These are phyloP conservation scores for Eilema griseolum DNA, from an alignment of 2,888 invertebrate genomes.

Conservation along the genomic window DNA sequence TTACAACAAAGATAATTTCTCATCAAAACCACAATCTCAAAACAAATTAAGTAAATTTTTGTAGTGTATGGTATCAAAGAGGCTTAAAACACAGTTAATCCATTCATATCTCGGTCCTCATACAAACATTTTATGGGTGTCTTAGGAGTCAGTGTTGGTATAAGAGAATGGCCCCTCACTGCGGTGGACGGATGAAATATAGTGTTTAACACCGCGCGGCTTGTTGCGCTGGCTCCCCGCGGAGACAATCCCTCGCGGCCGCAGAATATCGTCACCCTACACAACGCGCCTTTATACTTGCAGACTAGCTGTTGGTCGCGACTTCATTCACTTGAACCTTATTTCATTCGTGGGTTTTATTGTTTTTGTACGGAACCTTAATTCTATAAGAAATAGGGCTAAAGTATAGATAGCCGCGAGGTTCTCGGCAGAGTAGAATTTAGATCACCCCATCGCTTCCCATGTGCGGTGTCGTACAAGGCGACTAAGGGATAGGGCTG, in stretches of 20 bases:
- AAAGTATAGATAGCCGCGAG: too few species aligned
- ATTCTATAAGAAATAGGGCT: background rate
- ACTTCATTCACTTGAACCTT: background rate
- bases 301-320: background rate
- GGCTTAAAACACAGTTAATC: slow-evolving; percentile 40
- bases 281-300: slow-evolving; percentile 39
- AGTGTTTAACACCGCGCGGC: slow-evolving; percentile 82
- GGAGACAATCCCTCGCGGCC: slow-evolving; percentile 42
- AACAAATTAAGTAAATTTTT: background rate
- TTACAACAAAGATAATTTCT: too few species aligned
- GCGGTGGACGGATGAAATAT: slow-evolving; percentile 80
- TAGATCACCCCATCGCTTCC: too few species aligned
- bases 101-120: slow-evolving; percentile 59
- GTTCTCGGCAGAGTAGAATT: too few species aligned
- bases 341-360: background rate
- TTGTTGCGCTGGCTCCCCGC: slow-evolving; percentile 73
- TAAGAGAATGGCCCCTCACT: slow-evolving; percentile 73
- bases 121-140: slow-evolving; percentile 72
- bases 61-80: background rate
- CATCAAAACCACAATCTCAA: too few species aligned
- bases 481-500: too few species aligned
- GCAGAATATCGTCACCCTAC: slow-evolving; percentile 53
- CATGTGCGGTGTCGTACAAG: too few species aligned
- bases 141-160: slow-evolving; percentile 65
- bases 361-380: background rate